Base-by-base conservation (phyloP, 2,113 vertebrate species). In the Cyprinodon tularosa region DNA sequence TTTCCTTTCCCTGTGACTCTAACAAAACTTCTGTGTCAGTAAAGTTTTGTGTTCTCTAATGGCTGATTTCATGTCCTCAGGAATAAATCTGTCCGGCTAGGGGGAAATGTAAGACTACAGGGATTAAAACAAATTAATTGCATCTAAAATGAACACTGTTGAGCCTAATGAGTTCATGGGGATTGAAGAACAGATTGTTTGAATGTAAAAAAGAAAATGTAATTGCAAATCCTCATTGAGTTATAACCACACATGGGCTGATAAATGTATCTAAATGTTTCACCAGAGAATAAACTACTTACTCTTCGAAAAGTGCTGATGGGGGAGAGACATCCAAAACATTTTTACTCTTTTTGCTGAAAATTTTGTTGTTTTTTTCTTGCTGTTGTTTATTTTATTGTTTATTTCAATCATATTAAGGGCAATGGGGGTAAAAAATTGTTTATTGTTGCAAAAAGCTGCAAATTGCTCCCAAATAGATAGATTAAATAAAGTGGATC, bases 111-210 rank as follows among this genome's bases (percentile, higher is more conserved):
- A 6, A 53, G 48, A 53, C 48, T 20, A 53, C 29, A 61, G 12
- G n/a, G 29, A 36, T 61, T 10, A 13, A 61, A 61, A 61, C 45
- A 68, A 68, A 57, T 53, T 15, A 53, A 53, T 53, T 53, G 48
- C 48, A 53, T 20, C 48, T 53, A 15, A 53, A 68, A 68, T 62
- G 68, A 75, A 68, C 48, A 36, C 57, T 62, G 68, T 36, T 29
- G 60, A 61, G 29, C 60, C 60, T 61, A 36, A 75, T 70, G 66
- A 70, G 60, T 69, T 1, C 44, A 39, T 63, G 65, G 57, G 57
- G 22, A 62, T 5, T 48, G 37, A 6, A 15, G 39, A 42, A 64
- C 42, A 29, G 22, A 61, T 53, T 53, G 22, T 61, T n/a, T 68
- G 22, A 42, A 61, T 50, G 61, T 37, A 61, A 36, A 61, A 37